These are phyloP conservation scores for Eucera pruinosa DNA, from an alignment of 2,888 invertebrate species.

Conservation along the genomic window DNA sequence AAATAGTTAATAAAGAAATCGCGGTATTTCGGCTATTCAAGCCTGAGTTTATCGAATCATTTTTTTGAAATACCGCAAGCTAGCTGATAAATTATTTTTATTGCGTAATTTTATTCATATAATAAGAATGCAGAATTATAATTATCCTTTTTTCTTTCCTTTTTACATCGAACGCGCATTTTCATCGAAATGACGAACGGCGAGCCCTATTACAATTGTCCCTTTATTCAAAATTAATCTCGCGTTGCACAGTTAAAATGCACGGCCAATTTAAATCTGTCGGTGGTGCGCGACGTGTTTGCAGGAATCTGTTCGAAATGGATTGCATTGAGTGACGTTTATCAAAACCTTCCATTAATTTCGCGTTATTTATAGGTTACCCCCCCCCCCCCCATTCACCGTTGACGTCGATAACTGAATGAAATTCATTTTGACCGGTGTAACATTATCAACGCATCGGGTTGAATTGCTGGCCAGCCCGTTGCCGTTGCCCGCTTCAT, in stretches of 20 bases:
- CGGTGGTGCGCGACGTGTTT: constrained; percentile 12
- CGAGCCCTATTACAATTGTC: neutral
- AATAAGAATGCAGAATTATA: too few relatives aligned
- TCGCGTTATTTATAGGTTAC: constrained; percentile 37
- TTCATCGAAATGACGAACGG: neutral
- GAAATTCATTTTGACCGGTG: neutral
- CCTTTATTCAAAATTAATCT: constrained; percentile 20
- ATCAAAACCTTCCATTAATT: constrained; percentile 40
- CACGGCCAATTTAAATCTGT: constrained; percentile 34
- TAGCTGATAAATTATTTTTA: too few relatives aligned
- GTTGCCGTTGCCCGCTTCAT: constrained; percentile 2
- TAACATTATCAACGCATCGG: constrained; percentile 32
- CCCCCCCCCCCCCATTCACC: too few relatives aligned
- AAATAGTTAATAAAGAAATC: too few relatives aligned
- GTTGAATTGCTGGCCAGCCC: constrained; percentile 10
- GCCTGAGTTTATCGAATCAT: too few relatives aligned
- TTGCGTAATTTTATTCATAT: too few relatives aligned
- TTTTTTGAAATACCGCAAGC: too few relatives aligned
- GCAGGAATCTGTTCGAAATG: neutral
- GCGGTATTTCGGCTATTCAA: too few relatives aligned
- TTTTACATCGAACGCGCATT: neutral
- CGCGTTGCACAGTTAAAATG: constrained; percentile 10
- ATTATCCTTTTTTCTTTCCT: too few relatives aligned
- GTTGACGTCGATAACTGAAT: constrained; percentile 21
- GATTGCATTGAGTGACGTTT: constrained; percentile 38